These are phyloP conservation scores for Gymnocypris eckloni DNA, from an alignment of 2,797 vertebrate species.

Conservation along the genomic window DNA sequence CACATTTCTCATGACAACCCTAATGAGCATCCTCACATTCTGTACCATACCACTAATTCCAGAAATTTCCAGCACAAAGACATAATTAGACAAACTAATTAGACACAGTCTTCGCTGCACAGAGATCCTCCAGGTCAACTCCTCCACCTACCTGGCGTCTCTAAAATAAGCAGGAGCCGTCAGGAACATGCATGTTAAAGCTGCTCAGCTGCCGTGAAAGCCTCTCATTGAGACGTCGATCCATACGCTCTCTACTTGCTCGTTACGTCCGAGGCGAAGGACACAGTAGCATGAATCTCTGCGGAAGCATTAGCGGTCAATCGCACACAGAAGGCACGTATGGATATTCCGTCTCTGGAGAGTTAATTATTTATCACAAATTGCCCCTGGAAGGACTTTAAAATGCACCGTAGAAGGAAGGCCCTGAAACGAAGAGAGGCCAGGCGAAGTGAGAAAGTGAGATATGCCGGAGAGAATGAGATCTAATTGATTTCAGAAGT, in stretches of 20 bases:
- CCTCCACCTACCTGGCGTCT: conserved; percentile 82
- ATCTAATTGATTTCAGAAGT: conserved; percentile 83
- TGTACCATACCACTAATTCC: conserved; percentile 85
- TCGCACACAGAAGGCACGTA: conserved; percentile 47
- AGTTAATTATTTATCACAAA: conserved; percentile 53
- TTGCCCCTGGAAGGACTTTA: conserved; percentile 36
- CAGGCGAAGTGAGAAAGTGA: conserved; percentile 61
- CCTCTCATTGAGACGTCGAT: conserved; percentile 47
- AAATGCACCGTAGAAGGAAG: conserved; percentile 30
- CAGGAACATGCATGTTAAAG: conserved; percentile 76
- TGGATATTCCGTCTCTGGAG: conserved; percentile 49
- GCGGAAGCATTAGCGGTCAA: conserved; percentile 48
- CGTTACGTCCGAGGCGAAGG: not conserved
- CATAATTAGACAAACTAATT: conserved; percentile 89
- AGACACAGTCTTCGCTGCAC: conserved; percentile 80
- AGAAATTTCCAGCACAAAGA: conserved; percentile 88
- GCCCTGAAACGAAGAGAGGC: conserved; percentile 65
- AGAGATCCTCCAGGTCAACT: conserved; percentile 84
- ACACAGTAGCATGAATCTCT: conserved; percentile 35
- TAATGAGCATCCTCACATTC: conserved; percentile 84
- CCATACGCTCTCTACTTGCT: conserved; percentile 46
- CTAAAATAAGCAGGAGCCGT: conserved; percentile 81
- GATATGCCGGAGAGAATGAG: conserved; percentile 61
- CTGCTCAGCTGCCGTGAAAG: conserved; percentile 71
- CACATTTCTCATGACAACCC: conserved; percentile 81